Percentiles rank a stretch among this genome's conserved stretches.
Evolutionary conservation across 2,888 invertebrate species (phyloP).

Genomic region (Ennomos erosarius): DNA sequence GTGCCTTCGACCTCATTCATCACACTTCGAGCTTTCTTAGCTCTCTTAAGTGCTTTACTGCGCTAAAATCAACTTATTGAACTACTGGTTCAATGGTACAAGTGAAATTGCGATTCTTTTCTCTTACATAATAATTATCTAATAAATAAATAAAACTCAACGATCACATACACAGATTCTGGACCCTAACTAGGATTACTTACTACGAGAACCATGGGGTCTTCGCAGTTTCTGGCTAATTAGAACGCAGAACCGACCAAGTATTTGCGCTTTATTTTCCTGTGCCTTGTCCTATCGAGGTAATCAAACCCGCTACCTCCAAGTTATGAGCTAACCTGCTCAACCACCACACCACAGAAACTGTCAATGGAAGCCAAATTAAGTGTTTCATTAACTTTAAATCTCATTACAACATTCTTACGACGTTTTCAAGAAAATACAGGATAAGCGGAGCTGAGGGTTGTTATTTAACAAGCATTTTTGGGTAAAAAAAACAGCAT

Average conservation of each 20-base stretch:
- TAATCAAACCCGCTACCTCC: no score
- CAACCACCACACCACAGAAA: no score
- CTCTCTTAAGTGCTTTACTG: slow-evolving; percentile 70
- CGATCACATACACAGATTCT: no score
- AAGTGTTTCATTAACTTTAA: slow-evolving; percentile 10
- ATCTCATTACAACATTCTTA: slow-evolving; percentile 10
- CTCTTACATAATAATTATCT: neutral
- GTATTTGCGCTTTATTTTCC: no score
- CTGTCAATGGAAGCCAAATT: slow-evolving; percentile 2
- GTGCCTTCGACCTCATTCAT: slow-evolving; percentile 68
- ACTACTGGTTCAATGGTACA: slow-evolving; percentile 32
- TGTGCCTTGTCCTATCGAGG: no score
- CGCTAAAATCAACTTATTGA: slow-evolving; percentile 28
- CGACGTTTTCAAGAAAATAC: slow-evolving; percentile 1
- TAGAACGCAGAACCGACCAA: no score
- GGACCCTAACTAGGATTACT: no score
- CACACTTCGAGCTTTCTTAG: slow-evolving; percentile 72
- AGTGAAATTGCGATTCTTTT: slow-evolving; percentile 7
- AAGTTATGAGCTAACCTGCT: no score
- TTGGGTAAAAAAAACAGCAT: slow-evolving; percentile 16
- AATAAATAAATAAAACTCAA: no score
- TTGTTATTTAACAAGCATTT: neutral
- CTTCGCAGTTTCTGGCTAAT: no score
- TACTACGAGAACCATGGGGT: no score
- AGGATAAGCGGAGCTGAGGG: neutral